phyloP scores from a whole-genome alignment of 2,888 invertebrate genomes.

The Drosophila monieri region DNA sequence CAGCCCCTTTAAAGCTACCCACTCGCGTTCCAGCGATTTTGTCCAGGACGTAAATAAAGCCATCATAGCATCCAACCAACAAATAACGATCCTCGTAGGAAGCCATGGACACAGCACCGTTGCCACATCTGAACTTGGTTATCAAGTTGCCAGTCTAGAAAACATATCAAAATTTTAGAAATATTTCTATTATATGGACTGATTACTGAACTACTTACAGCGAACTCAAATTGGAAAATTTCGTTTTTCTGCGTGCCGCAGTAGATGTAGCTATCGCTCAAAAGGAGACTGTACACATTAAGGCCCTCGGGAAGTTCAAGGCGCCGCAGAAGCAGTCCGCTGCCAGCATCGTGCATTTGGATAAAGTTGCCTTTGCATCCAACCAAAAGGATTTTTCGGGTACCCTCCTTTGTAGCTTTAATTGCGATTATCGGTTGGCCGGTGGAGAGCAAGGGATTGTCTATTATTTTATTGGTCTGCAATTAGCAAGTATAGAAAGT shows the following conservation, averaged over 20 bases:
- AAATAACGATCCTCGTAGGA: conserved; percentile 87
- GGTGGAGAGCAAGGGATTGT: conserved; percentile 85
- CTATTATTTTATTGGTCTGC: conserved; percentile 85
- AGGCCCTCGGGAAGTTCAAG: conserved; percentile 86
- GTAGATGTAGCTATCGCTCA: conserved; percentile 88
- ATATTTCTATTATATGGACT: fast-evolving
- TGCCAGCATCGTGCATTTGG: conserved; percentile 89
- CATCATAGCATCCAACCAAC: conserved; percentile 91
- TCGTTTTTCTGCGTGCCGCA: conserved; percentile 90
- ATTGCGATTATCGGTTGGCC: conserved; percentile 88
- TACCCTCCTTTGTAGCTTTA: conserved; percentile 90
- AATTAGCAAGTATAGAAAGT: not conserved
- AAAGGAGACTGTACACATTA: conserved; percentile 89
- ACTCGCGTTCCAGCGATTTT: conserved; percentile 85
- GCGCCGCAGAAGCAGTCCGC: conserved; percentile 88
- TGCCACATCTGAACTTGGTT: conserved; percentile 87
- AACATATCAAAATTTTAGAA: not conserved
- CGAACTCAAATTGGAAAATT: conserved; percentile 90
- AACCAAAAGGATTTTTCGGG: conserved; percentile 86
- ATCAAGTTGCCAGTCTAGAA: conserved; percentile 87
- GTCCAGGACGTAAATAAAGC: conserved; percentile 89
- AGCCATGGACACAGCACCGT: conserved; percentile 90
- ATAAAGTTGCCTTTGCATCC: conserved; percentile 89
- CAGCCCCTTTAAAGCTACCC: conserved; percentile 88
- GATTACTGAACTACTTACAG: conserved; percentile 86